phyloP scores from a whole-genome alignment of 2,113 vertebrate genomes.

The Dasyurus viverrinus region DNA sequence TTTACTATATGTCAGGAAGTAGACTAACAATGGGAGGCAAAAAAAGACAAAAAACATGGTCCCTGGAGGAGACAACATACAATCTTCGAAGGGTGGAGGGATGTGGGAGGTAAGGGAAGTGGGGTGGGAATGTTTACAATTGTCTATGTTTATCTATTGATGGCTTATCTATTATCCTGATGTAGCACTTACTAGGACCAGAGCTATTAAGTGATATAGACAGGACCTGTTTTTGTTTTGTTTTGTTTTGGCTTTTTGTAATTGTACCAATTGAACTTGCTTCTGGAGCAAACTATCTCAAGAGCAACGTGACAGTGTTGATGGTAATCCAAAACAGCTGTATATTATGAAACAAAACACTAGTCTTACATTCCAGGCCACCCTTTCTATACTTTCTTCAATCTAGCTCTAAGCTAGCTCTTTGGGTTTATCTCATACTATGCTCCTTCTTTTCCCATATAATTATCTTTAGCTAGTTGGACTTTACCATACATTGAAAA shows the following conservation, averaged over 20 bases:
- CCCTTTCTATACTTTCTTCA: neutral
- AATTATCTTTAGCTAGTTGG: neutral
- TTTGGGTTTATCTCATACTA: neutral
- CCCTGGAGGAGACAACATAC: neutral
- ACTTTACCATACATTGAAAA: neutral
- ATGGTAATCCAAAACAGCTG: neutral
- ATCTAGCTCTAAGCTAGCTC: neutral
- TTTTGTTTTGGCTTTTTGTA: too few relatives aligned
- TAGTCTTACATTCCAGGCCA: neutral
- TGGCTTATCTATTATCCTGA: neutral
- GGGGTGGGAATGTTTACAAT: neutral
- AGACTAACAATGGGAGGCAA: neutral
- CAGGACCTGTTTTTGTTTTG: neutral
- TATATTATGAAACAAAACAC: neutral
- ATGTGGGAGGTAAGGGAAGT: too few relatives aligned
- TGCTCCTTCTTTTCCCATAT: accelerated
- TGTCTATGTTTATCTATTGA: neutral
- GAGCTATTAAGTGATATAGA: neutral
- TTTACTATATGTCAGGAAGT: neutral
- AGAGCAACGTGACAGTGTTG: neutral
- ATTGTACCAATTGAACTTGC: neutral
- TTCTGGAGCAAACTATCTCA: neutral
- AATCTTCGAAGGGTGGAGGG: neutral
- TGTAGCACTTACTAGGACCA: neutral
- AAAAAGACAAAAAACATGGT: neutral